Evolutionary conservation across 2,113 vertebrate genomes (phyloP).

Genomic region (Probosciger aterrimus): DNA sequence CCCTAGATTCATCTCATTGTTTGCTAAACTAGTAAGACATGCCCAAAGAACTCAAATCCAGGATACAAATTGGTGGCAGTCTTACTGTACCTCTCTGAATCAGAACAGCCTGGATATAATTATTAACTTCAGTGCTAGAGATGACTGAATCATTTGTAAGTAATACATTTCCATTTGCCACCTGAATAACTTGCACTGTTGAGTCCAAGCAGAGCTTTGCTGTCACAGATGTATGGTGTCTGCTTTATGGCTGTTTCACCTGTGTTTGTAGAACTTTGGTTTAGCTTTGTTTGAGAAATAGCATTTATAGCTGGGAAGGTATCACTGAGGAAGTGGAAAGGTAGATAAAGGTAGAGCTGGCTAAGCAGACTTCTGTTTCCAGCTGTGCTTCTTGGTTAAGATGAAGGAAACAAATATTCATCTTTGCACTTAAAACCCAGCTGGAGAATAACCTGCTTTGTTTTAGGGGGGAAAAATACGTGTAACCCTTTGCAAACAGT

Average conservation of each 20-base stretch:
- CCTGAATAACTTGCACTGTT: background rate
- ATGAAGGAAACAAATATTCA: background rate
- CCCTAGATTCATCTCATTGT: background rate
- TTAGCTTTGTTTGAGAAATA: background rate
- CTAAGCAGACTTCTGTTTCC: background rate
- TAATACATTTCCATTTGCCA: background rate
- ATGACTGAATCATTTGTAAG: background rate
- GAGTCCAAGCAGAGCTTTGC: background rate
- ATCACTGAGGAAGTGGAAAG: background rate
- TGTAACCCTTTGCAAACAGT: background rate
- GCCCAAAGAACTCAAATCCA: background rate
- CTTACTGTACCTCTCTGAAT: background rate
- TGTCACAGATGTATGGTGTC: background rate
- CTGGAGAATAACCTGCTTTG: background rate
- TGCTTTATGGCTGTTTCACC: background rate
- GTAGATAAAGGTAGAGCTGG: background rate
- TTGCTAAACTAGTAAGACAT: background rate
- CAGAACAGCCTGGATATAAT: background rate
- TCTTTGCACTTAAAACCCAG: background rate
- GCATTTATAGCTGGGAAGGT: background rate
- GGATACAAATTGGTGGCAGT: background rate
- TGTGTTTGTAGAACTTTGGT: background rate
- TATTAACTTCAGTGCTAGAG: background rate
- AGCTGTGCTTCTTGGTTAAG: background rate
- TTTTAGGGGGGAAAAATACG: accelerated